A percentile compares a stretch with the other conserved stretches of the same genome.
These are phyloP conservation scores for Miniopterus natalensis DNA, from an alignment of 2,113 vertebrate species.

Conservation along the genomic window DNA sequence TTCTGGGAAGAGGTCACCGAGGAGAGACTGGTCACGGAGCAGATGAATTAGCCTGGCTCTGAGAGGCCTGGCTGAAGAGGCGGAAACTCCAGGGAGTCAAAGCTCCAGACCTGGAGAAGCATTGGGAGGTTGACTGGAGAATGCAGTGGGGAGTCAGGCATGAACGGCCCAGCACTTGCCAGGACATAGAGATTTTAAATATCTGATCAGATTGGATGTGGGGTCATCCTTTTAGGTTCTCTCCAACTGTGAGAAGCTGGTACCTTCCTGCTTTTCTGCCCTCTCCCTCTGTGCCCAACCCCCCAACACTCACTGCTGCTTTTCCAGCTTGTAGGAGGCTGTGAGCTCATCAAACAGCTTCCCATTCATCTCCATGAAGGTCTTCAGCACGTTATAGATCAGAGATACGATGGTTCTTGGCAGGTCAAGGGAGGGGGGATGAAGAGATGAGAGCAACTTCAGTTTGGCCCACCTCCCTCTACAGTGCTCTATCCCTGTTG, in stretches of 20 bases:
- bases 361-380: constrained; percentile 98
- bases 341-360: constrained; percentile 96
- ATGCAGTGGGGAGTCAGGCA: not conserved
- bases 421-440: not conserved
- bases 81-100: not conserved
- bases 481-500: not conserved
- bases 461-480: not conserved
- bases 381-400: constrained; percentile 97
- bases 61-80: not conserved
- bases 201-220: not conserved
- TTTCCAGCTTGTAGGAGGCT: constrained; percentile 96
- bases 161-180: not conserved
- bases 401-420: constrained; percentile 95
- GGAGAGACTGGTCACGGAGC: not conserved
- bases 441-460: not conserved
- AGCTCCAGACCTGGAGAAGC: not conserved
- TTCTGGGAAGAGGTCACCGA: not conserved
- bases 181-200: not conserved
- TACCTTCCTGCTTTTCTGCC: not conserved
- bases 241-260: not conserved
- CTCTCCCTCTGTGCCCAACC: not conserved
- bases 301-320: constrained; percentile 93
- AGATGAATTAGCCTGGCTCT: not conserved
- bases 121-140: not conserved
- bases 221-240: not conserved